Conservation (phyloP, 92 coral and sea anemone genomes). For the Zoanthus solanderi region DNA sequence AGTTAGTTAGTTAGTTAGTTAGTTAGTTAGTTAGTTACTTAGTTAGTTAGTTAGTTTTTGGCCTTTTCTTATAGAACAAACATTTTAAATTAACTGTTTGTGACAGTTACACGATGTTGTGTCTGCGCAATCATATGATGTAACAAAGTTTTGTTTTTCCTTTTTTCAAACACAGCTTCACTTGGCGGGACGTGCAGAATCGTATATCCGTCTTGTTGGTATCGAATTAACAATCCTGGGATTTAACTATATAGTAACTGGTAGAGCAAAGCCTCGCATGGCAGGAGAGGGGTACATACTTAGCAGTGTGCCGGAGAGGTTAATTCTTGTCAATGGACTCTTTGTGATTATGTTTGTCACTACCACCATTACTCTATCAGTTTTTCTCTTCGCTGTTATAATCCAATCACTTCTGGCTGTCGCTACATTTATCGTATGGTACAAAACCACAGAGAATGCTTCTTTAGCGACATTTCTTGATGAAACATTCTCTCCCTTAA, state of each 20-base stretch:
- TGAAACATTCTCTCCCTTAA: constrained; percentile 42
- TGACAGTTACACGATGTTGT: no score
- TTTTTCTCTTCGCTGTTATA: constrained; percentile 25
- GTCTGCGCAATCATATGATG: no score
- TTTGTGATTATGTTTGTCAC: constrained; percentile 24
- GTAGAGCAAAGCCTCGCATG: constrained; percentile 44
- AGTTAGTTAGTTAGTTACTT: no score
- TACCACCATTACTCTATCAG: constrained; percentile 26
- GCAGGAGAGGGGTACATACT: constrained; percentile 51
- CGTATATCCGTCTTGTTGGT: constrained; percentile 35
- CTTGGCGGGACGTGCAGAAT: constrained; percentile 31
- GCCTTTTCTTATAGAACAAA: no score
- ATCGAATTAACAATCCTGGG: constrained; percentile 26
- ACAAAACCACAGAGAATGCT: constrained; percentile 48
- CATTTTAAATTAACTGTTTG: no score
- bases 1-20: no score
- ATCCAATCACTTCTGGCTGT: constrained; percentile 44
- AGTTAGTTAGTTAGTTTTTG: no score
- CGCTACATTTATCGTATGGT: constrained; percentile 41
- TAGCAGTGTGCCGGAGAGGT: constrained; percentile 45
- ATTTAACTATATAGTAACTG: constrained; percentile 33
- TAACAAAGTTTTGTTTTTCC: no score
- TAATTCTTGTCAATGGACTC: constrained; percentile 24
- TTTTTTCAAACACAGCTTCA: constrained; percentile 12
- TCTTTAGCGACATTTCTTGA: constrained; percentile 28